A percentile compares a stretch with the other conserved stretches of the same genome.
Conservation (phyloP, 2,113 vertebrate genomes). For the Menidia beryllina region DNA sequence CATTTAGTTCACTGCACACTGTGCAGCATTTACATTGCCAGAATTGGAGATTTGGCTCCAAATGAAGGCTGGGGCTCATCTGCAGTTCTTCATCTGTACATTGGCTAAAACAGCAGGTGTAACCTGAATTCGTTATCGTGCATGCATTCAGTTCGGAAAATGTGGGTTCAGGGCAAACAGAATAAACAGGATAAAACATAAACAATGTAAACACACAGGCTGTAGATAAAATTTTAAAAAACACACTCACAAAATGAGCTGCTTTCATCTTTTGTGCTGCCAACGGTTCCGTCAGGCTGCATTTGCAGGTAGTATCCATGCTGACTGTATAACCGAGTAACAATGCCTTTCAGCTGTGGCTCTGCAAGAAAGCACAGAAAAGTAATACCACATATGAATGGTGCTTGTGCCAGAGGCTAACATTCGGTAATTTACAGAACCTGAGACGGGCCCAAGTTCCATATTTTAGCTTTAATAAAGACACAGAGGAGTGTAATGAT, state of each 20-base stretch:
- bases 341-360: slow-evolving; percentile 91
- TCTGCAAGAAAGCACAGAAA: slow-evolving; percentile 74
- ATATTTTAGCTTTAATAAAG: slow-evolving; percentile 10
- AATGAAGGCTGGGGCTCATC: not conserved
- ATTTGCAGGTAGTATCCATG: slow-evolving; percentile 92
- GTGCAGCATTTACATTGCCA: slow-evolving; percentile 14
- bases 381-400: slow-evolving; percentile 22
- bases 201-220: not conserved
- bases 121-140: not conserved
- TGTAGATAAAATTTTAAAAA: not conserved
- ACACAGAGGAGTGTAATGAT: not conserved
- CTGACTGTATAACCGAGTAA: slow-evolving; percentile 89
- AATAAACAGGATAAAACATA: slow-evolving; percentile 29
- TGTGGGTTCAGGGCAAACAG: not conserved
- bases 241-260: slow-evolving; percentile 84
- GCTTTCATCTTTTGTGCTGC: slow-evolving; percentile 86
- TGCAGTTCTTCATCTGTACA: not conserved
- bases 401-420: not conserved
- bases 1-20: slow-evolving; percentile 4
- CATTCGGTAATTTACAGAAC: slow-evolving; percentile 12
- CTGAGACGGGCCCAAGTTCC: slow-evolving; percentile 9
- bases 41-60: slow-evolving; percentile 2
- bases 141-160: not conserved
- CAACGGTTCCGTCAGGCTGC: slow-evolving; percentile 87
- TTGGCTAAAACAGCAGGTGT: not conserved